Evolutionary conservation across 92 coral and sea anemone genomes (phyloP).

Genomic region (Porites cylindrica): DNA sequence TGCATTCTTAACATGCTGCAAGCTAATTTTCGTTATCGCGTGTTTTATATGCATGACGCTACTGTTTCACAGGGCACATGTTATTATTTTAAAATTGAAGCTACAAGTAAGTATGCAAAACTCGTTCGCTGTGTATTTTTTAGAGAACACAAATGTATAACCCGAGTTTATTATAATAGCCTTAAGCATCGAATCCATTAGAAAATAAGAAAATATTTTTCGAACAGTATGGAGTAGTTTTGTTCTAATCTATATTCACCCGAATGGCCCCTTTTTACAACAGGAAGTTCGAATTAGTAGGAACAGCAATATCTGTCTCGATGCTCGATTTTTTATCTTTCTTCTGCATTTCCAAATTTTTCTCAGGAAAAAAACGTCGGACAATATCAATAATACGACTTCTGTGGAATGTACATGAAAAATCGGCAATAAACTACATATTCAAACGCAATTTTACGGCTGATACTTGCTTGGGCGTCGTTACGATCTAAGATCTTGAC

Average conservation of each 20-base stretch:
- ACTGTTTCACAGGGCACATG: too few species aligned
- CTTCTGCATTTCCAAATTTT: background rate
- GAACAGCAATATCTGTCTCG: conserved; percentile 15
- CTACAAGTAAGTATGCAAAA: background rate
- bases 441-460: background rate
- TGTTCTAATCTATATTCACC: background rate
- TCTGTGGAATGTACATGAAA: background rate
- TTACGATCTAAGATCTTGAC: background rate
- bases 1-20: background rate
- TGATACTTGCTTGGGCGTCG: conserved; percentile 7
- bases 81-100: background rate
- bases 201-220: background rate
- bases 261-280: background rate
- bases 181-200: background rate
- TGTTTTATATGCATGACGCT: background rate
- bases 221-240: background rate
- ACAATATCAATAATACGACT: background rate
- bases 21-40: background rate
- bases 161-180: background rate
- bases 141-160: background rate
- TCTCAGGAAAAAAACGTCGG: background rate
- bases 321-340: background rate
- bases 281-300: conserved; percentile 22
- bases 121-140: background rate
- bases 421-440: background rate